phyloP scores from a whole-genome alignment of 2,797 vertebrate species.

The Eulemur coronatus region DNA sequence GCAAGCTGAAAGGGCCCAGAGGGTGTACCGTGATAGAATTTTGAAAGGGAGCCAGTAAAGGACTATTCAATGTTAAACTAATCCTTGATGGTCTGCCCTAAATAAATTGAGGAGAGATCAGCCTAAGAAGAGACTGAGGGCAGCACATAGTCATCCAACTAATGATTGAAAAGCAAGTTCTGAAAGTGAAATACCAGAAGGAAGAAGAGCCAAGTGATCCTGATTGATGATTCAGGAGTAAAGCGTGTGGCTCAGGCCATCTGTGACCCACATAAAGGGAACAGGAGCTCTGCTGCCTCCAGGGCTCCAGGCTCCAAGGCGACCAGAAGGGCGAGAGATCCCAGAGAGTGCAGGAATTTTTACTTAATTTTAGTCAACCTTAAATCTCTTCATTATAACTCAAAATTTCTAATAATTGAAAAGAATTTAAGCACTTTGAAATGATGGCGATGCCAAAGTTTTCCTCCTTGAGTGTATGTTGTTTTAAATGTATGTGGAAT shows the following conservation, averaged over 20 bases:
- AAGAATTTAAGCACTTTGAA: not conserved
- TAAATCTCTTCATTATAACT: not conserved
- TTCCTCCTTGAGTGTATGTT: too few species aligned
- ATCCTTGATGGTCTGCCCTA: not conserved
- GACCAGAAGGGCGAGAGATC: constrained; percentile 71
- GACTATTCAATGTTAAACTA: not conserved
- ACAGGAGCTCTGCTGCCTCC: constrained; percentile 63
- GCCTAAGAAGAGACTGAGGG: not conserved
- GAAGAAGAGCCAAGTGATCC: constrained; percentile 38
- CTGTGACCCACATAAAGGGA: constrained; percentile 85
- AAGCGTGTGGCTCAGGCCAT: constrained; percentile 81
- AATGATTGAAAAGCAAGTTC: constrained; percentile 43
- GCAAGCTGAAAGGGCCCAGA: not conserved
- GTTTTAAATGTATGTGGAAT: not conserved
- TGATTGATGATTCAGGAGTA: constrained; percentile 69
- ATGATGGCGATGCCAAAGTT: accelerated
- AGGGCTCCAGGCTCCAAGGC: constrained; percentile 61
- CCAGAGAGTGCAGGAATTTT: not conserved
- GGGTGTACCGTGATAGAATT: not conserved
- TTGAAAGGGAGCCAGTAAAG: not conserved
- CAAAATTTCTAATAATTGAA: not conserved
- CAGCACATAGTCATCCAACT: not conserved
- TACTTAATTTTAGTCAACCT: not conserved
- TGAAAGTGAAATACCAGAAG: constrained; percentile 33
- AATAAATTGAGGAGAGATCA: not conserved